These are phyloP conservation scores for Aleiodes sp. DNA, from an alignment of 1,140 invertebrate species.

Conservation along the genomic window DNA sequence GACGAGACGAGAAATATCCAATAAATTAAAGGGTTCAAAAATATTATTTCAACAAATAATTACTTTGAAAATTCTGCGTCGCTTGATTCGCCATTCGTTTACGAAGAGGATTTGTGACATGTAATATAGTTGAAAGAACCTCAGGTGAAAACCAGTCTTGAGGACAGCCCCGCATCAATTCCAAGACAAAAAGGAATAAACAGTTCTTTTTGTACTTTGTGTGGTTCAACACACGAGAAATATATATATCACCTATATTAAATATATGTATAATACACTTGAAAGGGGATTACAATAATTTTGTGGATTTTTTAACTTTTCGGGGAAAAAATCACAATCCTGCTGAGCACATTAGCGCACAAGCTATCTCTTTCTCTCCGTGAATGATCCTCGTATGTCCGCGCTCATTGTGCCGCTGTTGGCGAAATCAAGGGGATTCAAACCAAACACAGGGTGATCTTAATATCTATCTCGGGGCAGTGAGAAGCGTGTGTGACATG, in stretches of 20 bases:
- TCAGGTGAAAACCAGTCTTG: no score
- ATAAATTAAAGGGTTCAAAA: no score
- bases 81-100: no score
- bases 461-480: slow-evolving; percentile 42
- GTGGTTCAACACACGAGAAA: background rate
- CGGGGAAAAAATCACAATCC: background rate
- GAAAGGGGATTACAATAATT: background rate
- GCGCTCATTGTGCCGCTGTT: slow-evolving; percentile 42
- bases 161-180: no score
- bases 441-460: slow-evolving; percentile 47
- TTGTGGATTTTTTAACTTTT: background rate
- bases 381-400: slow-evolving; percentile 31
- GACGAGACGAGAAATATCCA: no score
- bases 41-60: no score
- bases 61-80: no score
- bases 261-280: no score
- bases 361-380: background rate
- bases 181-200: no score
- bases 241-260: no score
- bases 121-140: no score
- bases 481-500: slow-evolving; percentile 31
- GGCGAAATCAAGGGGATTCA: slow-evolving; percentile 44
- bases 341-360: background rate
- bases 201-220: background rate
- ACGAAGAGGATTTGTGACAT: no score